A percentile compares a stretch with the other conserved stretches of the same genome.
Evolutionary conservation across 2,113 vertebrate species (phyloP).

Genomic region (Phocoena phocoena): DNA sequence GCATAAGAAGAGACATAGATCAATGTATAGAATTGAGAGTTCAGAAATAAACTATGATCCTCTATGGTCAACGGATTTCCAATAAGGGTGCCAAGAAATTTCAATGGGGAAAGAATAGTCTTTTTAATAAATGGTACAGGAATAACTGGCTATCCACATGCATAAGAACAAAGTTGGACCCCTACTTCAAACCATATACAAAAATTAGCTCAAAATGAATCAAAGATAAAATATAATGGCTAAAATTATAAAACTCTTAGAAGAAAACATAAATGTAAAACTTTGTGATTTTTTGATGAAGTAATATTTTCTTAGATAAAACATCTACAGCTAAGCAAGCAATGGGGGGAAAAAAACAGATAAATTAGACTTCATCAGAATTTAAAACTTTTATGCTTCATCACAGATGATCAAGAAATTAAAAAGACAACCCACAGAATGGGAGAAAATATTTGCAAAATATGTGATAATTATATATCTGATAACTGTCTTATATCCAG

Average conservation of each 20-base stretch:
- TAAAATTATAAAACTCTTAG: neutral
- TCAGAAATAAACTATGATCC: neutral
- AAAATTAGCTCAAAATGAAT: constrained; percentile 27
- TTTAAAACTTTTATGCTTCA: neutral
- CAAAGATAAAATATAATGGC: neutral
- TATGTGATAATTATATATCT: neutral
- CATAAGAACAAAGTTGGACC: neutral
- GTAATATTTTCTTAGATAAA: neutral
- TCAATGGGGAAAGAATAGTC: neutral
- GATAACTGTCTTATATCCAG: neutral
- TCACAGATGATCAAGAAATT: neutral
- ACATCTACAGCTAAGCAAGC: neutral
- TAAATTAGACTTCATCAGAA: neutral
- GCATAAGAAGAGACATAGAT: neutral
- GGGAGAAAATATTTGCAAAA: constrained; percentile 4
- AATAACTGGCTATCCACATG: neutral
- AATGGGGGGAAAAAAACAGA: neutral
- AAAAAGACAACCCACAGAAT: neutral
- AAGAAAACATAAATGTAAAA: neutral
- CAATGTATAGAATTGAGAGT: neutral
- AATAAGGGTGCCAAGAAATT: neutral
- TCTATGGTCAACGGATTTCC: neutral
- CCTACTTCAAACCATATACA: neutral
- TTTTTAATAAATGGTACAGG: neutral
- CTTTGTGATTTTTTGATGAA: neutral